A percentile compares a stretch with the other conserved stretches of the same genome.
phyloP scores from a whole-genome alignment of 2,888 invertebrate species.

The Tortricodes alternella region DNA sequence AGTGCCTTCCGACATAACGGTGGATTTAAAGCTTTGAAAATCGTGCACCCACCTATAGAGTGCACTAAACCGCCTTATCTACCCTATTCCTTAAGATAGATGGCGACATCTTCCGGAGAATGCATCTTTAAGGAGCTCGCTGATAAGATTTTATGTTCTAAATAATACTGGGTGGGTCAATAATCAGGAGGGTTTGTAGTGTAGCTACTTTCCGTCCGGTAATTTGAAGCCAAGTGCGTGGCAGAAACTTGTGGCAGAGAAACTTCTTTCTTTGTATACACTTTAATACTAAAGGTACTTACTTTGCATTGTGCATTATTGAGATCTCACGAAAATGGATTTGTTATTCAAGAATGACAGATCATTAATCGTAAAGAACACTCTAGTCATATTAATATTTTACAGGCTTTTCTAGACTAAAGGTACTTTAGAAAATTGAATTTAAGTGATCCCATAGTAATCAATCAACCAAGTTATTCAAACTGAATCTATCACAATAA shows the following conservation, averaged over 20 bases:
- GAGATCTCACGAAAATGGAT: no score
- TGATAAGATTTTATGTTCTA: constrained; percentile 70
- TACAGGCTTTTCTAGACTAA: no score
- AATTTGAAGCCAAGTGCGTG: not conserved
- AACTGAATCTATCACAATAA: no score
- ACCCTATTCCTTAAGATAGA: constrained; percentile 69
- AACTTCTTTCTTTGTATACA: not conserved
- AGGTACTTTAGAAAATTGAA: no score
- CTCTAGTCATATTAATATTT: no score
- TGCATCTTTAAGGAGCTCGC: constrained; percentile 63
- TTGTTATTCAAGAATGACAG: no score
- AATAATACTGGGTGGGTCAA: constrained; percentile 53
- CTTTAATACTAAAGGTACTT: no score
- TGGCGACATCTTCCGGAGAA: constrained; percentile 62
- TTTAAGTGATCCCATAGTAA: no score
- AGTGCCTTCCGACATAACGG: constrained; percentile 53
- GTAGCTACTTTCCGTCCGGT: no score
- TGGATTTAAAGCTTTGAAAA: constrained; percentile 55
- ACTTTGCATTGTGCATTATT: no score
- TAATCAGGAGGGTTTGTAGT: constrained; percentile 38
- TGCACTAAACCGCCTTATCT: constrained; percentile 71
- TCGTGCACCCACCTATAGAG: constrained; percentile 57
- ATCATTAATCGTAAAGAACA: no score
- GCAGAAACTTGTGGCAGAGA: not conserved
- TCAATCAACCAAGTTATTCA: no score